Conservation (phyloP, 2,888 invertebrate species). For the Tetheella fluctuosa region DNA sequence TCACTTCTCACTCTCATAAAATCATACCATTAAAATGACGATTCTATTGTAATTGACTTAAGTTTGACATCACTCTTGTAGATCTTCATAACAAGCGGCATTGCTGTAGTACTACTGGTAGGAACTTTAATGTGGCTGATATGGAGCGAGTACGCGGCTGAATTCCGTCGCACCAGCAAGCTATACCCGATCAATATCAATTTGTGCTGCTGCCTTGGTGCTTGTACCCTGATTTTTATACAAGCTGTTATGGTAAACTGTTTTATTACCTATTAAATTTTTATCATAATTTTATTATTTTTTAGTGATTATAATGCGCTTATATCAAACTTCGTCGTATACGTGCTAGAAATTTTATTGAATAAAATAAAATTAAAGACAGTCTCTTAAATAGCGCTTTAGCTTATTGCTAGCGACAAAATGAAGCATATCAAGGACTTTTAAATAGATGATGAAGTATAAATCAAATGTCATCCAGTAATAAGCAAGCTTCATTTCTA, state of each 20-base stretch:
- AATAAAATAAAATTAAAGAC: too few species aligned
- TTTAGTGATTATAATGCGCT: too few species aligned
- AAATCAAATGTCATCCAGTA: too few species aligned
- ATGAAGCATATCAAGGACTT: too few species aligned
- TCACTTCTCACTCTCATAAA: too few species aligned
- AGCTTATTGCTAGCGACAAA: too few species aligned
- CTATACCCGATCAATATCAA: slow-evolving; percentile 85
- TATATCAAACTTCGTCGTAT: too few species aligned
- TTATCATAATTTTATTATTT: too few species aligned
- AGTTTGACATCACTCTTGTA: slow-evolving; percentile 28
- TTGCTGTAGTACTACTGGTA: slow-evolving; percentile 59
- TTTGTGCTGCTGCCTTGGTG: slow-evolving; percentile 84
- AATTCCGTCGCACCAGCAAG: slow-evolving; percentile 75
- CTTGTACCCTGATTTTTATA: slow-evolving; percentile 86
- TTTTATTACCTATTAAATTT: neutral
- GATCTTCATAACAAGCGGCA: slow-evolving; percentile 73
- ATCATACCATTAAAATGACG: too few species aligned
- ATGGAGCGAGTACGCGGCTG: slow-evolving; percentile 68
- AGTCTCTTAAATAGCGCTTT: too few species aligned
- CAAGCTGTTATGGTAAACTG: slow-evolving; percentile 86
- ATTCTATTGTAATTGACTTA: neutral
- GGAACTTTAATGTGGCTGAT: slow-evolving; percentile 68
- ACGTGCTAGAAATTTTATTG: too few species aligned
- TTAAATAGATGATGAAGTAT: too few species aligned
- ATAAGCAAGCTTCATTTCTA: neutral